Evolutionary conservation across 2,113 vertebrate genomes (phyloP).

Genomic region (Boulengeromyrus knoepffleri): DNA sequence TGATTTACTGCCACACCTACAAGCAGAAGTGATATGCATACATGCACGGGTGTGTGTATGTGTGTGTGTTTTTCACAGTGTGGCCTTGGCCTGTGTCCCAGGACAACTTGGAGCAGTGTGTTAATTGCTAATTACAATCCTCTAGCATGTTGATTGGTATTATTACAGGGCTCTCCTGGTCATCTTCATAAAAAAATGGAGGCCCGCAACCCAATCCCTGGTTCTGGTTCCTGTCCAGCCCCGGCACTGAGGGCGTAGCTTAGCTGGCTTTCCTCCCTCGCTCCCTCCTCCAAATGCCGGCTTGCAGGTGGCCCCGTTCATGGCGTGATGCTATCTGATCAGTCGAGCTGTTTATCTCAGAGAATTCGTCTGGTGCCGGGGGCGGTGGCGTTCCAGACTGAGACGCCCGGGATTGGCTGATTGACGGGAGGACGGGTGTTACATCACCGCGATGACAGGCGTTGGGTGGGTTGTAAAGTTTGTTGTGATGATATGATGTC

Average conservation of each 20-base stretch:
- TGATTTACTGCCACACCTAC: constrained; percentile 41
- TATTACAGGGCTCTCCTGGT: not conserved
- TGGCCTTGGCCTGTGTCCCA: constrained; percentile 60
- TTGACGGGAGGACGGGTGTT: not conserved
- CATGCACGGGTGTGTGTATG: constrained; percentile 49
- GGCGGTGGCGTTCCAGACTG: not conserved
- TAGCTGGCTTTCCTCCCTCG: not conserved
- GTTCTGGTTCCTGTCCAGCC: constrained; percentile 43
- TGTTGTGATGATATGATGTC: not conserved
- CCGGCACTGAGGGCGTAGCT: not conserved
- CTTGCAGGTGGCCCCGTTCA: not conserved
- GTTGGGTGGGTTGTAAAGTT: not conserved
- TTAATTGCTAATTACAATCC: constrained; percentile 74
- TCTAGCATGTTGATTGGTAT: constrained; percentile 39
- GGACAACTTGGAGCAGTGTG: constrained; percentile 65
- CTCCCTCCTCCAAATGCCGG: not conserved
- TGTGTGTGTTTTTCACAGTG: constrained; percentile 24
- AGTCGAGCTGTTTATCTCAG: not conserved
- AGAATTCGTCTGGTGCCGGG: not conserved
- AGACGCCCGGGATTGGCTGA: not conserved
- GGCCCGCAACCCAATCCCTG: constrained; percentile 50
- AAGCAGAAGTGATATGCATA: constrained; percentile 56
- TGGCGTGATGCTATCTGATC: not conserved
- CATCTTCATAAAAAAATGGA: constrained; percentile 44
- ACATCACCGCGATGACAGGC: not conserved